phyloP scores from a whole-genome alignment of 2,888 invertebrate genomes.

The Drosophila prolongata region DNA sequence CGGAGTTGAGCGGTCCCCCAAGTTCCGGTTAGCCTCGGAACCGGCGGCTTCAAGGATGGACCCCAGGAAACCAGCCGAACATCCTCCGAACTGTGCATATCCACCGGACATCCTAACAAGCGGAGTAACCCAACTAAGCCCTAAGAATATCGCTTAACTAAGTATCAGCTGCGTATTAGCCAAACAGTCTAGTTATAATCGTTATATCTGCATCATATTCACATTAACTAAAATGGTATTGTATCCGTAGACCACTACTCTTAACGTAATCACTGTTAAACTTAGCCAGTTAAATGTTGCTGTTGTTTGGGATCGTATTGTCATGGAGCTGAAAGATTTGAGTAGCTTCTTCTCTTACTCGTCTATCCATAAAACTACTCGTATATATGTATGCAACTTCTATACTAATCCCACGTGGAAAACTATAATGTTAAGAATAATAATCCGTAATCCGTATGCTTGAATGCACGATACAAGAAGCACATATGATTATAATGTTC shows the following conservation, averaged over 20 bases:
- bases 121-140: not conserved
- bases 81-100: not conserved
- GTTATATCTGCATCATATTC: slow-evolving; percentile 2
- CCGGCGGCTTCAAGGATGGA: slow-evolving; percentile 4
- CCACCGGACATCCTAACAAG: no score
- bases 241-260: slow-evolving; percentile 8
- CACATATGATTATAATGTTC: slow-evolving; percentile 60
- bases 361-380: slow-evolving; percentile 21
- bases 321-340: slow-evolving; percentile 57
- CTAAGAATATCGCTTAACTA: slow-evolving; percentile 22
- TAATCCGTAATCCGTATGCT: slow-evolving; percentile 46
- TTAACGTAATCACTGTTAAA: slow-evolving; percentile 28
- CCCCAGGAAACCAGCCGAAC: no score
- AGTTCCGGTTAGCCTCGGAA: slow-evolving; percentile 34
- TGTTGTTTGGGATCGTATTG: slow-evolving; percentile 79
- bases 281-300: slow-evolving; percentile 71
- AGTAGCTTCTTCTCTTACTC: slow-evolving; percentile 41
- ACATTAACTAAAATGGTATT: slow-evolving; percentile 4
- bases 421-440: not conserved
- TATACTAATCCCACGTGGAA: not conserved
- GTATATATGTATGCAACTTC: slow-evolving; percentile 44
- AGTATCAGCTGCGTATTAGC: slow-evolving; percentile 20
- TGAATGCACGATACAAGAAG: slow-evolving; percentile 66
- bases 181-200: slow-evolving; percentile 8
- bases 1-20: not conserved